These are phyloP conservation scores for Macroglossus sobrinus DNA, from an alignment of 2,113 vertebrate species.

Conservation along the genomic window DNA sequence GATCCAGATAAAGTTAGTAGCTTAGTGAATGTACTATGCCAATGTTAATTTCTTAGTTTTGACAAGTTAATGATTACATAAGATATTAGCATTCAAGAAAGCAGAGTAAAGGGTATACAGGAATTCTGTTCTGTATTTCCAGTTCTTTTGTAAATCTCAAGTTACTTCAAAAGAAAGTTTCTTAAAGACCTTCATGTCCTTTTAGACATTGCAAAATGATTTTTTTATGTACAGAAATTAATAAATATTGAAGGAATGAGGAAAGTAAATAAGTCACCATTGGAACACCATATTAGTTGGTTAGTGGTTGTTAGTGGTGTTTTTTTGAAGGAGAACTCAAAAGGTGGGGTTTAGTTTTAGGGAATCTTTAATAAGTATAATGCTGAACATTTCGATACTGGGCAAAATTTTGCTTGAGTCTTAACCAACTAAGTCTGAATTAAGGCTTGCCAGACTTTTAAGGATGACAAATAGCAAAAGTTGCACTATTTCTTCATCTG, in stretches of 20 bases:
- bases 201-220: constrained; percentile 1
- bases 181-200: not conserved
- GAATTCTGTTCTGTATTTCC: not conserved
- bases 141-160: not conserved
- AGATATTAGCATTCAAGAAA: not conserved
- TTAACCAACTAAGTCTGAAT: not conserved
- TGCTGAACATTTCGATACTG: not conserved
- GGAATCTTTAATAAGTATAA: not conserved
- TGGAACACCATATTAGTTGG: too few species aligned
- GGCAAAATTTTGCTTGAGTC: not conserved
- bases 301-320: not conserved
- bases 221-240: not conserved
- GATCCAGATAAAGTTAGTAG: not conserved
- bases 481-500: not conserved
- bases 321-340: not conserved
- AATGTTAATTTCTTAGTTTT: not conserved
- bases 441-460: not conserved
- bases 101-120: not conserved
- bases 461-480: not conserved
- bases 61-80: not conserved
- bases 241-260: too few species aligned
- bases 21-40: not conserved
- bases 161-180: constrained; percentile 1
- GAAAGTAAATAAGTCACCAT: too few species aligned
- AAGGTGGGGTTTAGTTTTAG: not conserved